phyloP scores from a whole-genome alignment of 1,140 invertebrate genomes.

The Ganaspis sp. region DNA sequence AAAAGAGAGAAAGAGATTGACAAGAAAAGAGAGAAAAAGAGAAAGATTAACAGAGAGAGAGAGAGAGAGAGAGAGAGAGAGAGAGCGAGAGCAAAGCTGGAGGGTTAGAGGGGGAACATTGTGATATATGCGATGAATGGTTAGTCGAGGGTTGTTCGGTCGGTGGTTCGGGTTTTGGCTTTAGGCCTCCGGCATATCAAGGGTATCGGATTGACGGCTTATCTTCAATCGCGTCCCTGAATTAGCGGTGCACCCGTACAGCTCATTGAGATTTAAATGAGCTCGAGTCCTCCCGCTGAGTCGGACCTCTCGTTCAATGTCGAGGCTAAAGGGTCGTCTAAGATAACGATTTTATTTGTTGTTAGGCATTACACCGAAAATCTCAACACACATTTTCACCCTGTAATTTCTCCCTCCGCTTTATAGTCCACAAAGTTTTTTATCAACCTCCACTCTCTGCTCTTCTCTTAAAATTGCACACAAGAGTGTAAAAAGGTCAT shows the following conservation, averaged over 20 bases:
- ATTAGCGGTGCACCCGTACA: constrained; percentile 54
- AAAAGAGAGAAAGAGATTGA: constrained; percentile 33
- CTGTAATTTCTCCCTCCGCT: background rate
- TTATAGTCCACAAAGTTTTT: background rate
- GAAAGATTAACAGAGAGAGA: no score
- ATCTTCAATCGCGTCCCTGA: constrained; percentile 55
- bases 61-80: constrained; percentile 32
- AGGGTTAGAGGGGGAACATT: constrained; percentile 39
- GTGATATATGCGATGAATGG: constrained; percentile 49
- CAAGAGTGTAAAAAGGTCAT: no score
- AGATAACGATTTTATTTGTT: constrained; percentile 26
- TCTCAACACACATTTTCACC: background rate
- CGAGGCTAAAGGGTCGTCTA: constrained; percentile 8
- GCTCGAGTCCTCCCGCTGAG: constrained; percentile 49
- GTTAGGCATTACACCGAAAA: background rate
- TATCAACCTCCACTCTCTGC: background rate
- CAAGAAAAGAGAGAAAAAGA: no score
- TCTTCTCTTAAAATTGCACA: background rate
- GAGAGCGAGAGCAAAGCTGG: constrained; percentile 25
- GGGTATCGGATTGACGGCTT: constrained; percentile 59
- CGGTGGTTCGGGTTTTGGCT: constrained; percentile 48
- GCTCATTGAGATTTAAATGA: constrained; percentile 56
- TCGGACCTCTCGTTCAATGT: constrained; percentile 33
- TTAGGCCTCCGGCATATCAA: constrained; percentile 57
- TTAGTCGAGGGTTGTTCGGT: constrained; percentile 44